These are phyloP conservation scores for Ophraella communa DNA, from an alignment of 2,888 invertebrate species.

Conservation along the genomic window DNA sequence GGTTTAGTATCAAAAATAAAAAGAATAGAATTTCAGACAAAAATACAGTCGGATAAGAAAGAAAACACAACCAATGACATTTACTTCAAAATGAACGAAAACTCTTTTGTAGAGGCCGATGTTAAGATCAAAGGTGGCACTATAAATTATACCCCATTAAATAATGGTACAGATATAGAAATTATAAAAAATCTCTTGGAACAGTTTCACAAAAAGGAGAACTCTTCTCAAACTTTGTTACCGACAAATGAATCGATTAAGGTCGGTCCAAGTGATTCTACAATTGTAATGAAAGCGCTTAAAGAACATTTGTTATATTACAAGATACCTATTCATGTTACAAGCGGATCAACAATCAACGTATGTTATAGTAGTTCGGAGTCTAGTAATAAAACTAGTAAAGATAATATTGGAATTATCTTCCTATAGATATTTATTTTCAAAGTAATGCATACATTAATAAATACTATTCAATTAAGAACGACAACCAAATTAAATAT, in stretches of 20 bases:
- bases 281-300: conserved; percentile 37
- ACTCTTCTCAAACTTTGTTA: conserved; percentile 33
- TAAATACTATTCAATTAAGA: background rate
- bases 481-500: background rate
- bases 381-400: background rate
- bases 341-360: conserved; percentile 23
- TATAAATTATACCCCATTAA: background rate
- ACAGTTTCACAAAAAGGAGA: background rate
- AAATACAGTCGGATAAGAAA: background rate
- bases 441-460: background rate
- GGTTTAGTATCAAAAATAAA: background rate
- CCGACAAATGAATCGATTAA: conserved; percentile 34
- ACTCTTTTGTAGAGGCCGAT: too few relatives aligned
- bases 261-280: conserved; percentile 20
- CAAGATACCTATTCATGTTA: conserved; percentile 41
- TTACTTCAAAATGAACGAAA: too few relatives aligned
- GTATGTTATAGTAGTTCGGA: conserved; percentile 27
- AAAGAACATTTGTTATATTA: conserved; percentile 36
- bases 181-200: conserved; percentile 36
- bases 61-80: background rate
- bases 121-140: background rate
- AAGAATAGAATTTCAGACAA: background rate
- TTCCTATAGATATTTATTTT: conserved; percentile 21
- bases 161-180: conserved; percentile 25
- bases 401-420: conserved; percentile 30